Evolutionary conservation across 2,113 vertebrate genomes (phyloP).

Genomic region (Gila orcuttii): DNA sequence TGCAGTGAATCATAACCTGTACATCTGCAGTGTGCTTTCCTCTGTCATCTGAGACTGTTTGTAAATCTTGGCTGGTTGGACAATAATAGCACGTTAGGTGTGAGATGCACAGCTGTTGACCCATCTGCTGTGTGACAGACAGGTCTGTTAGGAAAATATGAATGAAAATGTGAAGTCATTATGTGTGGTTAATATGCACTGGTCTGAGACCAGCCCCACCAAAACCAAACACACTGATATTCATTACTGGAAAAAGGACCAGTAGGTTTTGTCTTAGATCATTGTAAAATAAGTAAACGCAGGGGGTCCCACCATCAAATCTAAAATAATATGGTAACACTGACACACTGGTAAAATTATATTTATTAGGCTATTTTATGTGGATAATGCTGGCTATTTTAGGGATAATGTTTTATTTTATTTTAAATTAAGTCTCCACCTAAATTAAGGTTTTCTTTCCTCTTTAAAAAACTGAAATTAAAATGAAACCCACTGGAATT

Average conservation of each 20-base stretch:
- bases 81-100: constrained; percentile 16
- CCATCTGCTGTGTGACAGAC: constrained; percentile 26
- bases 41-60: constrained; percentile 5
- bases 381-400: not conserved
- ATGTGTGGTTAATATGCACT: not conserved
- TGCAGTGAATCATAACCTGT: not conserved
- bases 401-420: not conserved
- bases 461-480: not conserved
- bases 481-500: not conserved
- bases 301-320: not conserved
- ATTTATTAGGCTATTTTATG: not conserved
- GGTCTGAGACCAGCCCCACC: not conserved
- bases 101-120: constrained; percentile 14
- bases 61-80: not conserved
- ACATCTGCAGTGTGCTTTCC: not conserved
- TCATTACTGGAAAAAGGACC: no score
- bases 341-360: not conserved
- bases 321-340: not conserved
- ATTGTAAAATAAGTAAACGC: not conserved
- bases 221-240: not conserved
- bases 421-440: not conserved
- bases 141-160: constrained; percentile 22
- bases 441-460: not conserved
- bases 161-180: not conserved
- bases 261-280: not conserved